Evolutionary conservation across 1,140 invertebrate genomes (phyloP).

Genomic region (Physella acuta): DNA sequence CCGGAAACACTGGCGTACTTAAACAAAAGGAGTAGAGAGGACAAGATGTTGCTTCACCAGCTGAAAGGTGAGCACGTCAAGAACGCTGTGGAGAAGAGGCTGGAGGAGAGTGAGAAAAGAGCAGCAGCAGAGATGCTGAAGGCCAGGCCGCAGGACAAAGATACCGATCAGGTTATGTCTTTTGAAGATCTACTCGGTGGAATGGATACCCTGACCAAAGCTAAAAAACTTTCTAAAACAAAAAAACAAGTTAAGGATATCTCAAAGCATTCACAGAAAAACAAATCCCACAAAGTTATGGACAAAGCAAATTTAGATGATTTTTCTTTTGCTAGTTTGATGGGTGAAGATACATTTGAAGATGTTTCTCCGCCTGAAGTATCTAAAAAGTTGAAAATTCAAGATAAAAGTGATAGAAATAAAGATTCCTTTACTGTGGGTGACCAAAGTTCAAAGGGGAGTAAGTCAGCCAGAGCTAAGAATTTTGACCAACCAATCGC

Average conservation of each 20-base stretch:
- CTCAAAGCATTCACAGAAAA: background rate
- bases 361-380: too few species aligned
- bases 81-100: conserved; percentile 19
- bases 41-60: conserved; percentile 8
- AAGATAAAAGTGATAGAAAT: background rate
- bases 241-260: too few species aligned
- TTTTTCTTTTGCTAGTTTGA: background rate
- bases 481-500: conserved; percentile 23
- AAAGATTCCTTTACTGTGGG: background rate
- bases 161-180: background rate
- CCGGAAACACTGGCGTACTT: conserved; percentile 13
- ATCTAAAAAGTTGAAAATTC: background rate
- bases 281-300: background rate
- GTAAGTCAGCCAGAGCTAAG: conserved; percentile 3
- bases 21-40: conserved; percentile 14
- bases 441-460: background rate
- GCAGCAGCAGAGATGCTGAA: background rate
- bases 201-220: background rate
- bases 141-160: background rate
- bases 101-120: conserved; percentile 11
- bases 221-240: too few species aligned
- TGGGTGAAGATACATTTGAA: background rate
- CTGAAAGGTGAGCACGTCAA: background rate
- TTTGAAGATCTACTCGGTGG: conserved; percentile 19
- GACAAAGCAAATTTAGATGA: background rate